phyloP scores from a whole-genome alignment of 2,113 vertebrate genomes.

The Corythornis cristatus region DNA sequence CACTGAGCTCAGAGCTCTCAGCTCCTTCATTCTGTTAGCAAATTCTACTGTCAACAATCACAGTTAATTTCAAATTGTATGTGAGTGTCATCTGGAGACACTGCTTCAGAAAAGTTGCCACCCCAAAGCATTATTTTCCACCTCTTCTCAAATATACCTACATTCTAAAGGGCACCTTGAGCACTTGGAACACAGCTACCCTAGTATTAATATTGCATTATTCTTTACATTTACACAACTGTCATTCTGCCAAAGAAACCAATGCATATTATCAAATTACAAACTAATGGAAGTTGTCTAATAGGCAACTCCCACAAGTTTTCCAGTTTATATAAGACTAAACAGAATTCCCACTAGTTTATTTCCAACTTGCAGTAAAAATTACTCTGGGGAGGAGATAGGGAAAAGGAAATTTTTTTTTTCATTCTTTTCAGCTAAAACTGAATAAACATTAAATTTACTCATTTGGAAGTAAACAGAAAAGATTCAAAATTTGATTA shows the following conservation, averaged over 20 bases:
- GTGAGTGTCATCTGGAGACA: neutral
- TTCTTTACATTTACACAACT: neutral
- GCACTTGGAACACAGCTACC: neutral
- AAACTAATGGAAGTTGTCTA: neutral
- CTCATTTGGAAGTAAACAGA: neutral
- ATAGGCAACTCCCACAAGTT: neutral
- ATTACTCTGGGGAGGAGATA: neutral
- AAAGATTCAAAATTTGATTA: neutral
- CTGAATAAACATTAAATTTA: neutral
- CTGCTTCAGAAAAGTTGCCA: neutral
- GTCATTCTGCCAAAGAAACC: neutral
- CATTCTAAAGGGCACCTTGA: neutral
- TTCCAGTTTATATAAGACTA: neutral
- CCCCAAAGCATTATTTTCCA: neutral
- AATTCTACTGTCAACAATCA: neutral
- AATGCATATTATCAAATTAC: neutral
- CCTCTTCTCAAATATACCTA: neutral
- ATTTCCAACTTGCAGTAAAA: neutral
- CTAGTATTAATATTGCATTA: neutral
- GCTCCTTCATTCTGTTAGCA: neutral
- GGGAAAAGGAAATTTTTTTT: neutral
- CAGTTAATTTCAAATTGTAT: neutral
- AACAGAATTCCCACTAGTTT: neutral
- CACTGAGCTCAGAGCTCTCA: neutral
- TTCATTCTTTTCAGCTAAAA: neutral